These are phyloP conservation scores for Aselliscus stoliczkanus DNA, from an alignment of 2,797 vertebrate genomes.

Conservation along the genomic window DNA sequence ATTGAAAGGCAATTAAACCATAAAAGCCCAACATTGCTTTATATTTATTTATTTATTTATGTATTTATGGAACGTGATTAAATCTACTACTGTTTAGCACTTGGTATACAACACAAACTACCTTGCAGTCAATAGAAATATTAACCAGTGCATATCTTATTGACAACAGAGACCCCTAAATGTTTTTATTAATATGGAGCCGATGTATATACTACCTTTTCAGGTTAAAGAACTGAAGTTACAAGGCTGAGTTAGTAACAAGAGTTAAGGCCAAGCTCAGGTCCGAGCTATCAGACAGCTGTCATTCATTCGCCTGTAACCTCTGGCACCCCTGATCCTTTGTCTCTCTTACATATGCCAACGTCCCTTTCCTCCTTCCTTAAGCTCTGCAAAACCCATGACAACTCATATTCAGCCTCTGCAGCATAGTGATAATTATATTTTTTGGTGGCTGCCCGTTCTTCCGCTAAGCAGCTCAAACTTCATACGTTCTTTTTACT, in stretches of 20 bases:
- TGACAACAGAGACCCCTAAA: neutral
- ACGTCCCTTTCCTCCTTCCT: neutral
- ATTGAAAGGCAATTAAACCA: neutral
- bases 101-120: neutral
- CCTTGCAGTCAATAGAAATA: neutral
- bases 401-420: neutral
- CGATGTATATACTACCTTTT: neutral
- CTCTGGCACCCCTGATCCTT: neutral
- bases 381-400: neutral
- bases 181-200: neutral
- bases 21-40: neutral
- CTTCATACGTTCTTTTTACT: neutral
- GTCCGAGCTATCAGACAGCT: neutral
- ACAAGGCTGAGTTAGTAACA: neutral
- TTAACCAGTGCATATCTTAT: neutral
- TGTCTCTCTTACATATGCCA: neutral
- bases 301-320: neutral
- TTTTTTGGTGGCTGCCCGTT: neutral
- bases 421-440: neutral
- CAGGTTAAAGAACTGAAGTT: neutral
- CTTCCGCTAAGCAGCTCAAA: neutral
- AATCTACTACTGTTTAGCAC: neutral
- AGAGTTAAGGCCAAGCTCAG: neutral
- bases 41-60: too few relatives aligned
- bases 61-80: constrained; percentile 2